Base-by-base conservation (phyloP, 2,797 vertebrate species). In the Gadopsis bispinosus region DNA sequence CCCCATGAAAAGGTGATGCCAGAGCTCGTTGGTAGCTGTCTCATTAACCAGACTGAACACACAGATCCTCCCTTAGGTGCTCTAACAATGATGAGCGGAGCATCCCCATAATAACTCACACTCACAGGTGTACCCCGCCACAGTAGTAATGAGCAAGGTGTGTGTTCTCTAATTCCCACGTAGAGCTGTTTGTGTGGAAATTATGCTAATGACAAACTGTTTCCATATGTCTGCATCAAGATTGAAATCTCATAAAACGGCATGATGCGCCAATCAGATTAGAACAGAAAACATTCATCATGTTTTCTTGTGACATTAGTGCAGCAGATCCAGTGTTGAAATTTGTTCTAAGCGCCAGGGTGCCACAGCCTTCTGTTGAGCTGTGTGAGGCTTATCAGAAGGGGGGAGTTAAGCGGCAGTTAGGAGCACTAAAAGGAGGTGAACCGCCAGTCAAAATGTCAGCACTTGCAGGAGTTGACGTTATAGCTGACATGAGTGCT, bases 31-130 rank as follows among this genome's bases (percentile, higher is more conserved):
- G 67, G 59, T 54, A 62, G 41, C 71, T 73, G 75, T 84, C 83
- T 86, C 50, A 75, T 75, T 88, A 90, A 85, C 75, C 73, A 87
- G 60, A 41, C 75, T 77, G 77, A 87, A 83, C 83, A 87, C 74
- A 89, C 71, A 80, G 66, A 80, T 86, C 50, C 75, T 87, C 85
- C 81, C 88, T 68, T 26, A 55, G 67, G 84, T 83, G 67, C 79
- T 84, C 73, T 82, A 84, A 86, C 83, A 56, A 72, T 85, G 75
- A 91, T 87, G 73, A 85, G 80, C 72, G 6, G 75, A 50, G 59
- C 71, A 73, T 82, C 54, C 62, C 62, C 65, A 68, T 75, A 51
- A 81, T 80, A 83, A 85, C 75, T 75, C 75, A 37, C 53, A 29
- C 16, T 65, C 51, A 33, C 12, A 73, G 50, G n/a, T 45, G 43